Evolutionary conservation across 2,797 vertebrate species (phyloP).

Genomic region (Carduelis carduelis): DNA sequence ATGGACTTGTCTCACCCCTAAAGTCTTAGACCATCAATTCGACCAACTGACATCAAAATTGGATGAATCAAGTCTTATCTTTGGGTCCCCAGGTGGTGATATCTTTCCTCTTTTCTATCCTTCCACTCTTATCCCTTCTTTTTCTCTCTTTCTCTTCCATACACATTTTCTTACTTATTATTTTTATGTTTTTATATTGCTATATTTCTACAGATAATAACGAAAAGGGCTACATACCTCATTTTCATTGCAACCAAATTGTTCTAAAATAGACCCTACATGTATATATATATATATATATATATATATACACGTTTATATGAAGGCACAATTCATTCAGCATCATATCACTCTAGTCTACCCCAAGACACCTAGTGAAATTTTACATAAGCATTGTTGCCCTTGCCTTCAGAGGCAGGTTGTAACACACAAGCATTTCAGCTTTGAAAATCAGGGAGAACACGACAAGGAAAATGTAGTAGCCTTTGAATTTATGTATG

Average conservation of each 20-base stretch:
- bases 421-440: not conserved
- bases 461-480: not conserved
- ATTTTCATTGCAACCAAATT: not conserved
- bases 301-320: not conserved
- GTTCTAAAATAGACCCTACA: not conserved
- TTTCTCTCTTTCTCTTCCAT: not conserved
- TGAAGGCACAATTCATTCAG: accelerated
- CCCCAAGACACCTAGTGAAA: not conserved
- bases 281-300: not conserved
- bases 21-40: not conserved
- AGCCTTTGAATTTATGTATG: not conserved
- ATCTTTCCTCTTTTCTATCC: not conserved
- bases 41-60: accelerated
- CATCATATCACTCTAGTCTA: not conserved
- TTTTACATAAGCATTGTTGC: not conserved
- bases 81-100: not conserved
- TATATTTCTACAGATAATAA: not conserved
- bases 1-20: not conserved
- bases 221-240: not conserved
- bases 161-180: not conserved
- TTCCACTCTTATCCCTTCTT: not conserved
- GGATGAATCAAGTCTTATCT: not conserved
- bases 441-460: not conserved
- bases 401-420: not conserved
- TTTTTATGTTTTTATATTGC: not conserved